A percentile compares a stretch with the other conserved stretches of the same genome.
Evolutionary conservation across 2,113 vertebrate species (phyloP).

Genomic region (Potamarius usumacintae): DNA sequence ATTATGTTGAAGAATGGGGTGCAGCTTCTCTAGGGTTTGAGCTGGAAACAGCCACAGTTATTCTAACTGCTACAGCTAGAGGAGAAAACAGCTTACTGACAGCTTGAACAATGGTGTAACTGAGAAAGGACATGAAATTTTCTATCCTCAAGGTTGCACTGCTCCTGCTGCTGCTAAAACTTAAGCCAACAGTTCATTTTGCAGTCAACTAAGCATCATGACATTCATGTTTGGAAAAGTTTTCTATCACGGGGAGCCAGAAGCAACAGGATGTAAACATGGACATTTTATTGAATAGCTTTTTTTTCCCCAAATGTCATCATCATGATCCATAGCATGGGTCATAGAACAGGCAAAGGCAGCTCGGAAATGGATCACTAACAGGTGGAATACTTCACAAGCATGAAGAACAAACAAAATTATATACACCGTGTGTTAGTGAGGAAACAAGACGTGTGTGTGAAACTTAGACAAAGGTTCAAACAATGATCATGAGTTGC

Average conservation of each 20-base stretch:
- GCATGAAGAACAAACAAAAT: neutral
- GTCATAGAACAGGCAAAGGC: neutral
- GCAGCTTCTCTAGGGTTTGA: neutral
- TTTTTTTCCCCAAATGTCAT: neutral
- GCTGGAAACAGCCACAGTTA: neutral
- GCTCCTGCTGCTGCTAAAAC: neutral
- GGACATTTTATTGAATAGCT: too few species aligned
- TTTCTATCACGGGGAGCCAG: neutral
- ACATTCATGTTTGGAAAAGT: neutral
- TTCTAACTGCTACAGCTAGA: neutral
- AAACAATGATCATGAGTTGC: neutral
- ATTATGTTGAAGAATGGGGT: neutral
- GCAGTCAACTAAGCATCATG: neutral
- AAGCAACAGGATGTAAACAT: conserved; percentile 9
- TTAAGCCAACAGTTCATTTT: neutral
- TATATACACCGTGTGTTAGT: neutral
- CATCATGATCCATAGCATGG: neutral
- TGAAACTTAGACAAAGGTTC: neutral
- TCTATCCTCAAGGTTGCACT: neutral
- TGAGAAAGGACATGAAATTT: neutral
- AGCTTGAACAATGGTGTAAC: neutral
- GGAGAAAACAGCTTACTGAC: neutral
- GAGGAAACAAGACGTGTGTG: neutral
- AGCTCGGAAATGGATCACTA: neutral
- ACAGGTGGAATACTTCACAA: conserved; percentile 1